Conservation (phyloP, 2,113 vertebrate species). For the Cephalopterus ornatus region DNA sequence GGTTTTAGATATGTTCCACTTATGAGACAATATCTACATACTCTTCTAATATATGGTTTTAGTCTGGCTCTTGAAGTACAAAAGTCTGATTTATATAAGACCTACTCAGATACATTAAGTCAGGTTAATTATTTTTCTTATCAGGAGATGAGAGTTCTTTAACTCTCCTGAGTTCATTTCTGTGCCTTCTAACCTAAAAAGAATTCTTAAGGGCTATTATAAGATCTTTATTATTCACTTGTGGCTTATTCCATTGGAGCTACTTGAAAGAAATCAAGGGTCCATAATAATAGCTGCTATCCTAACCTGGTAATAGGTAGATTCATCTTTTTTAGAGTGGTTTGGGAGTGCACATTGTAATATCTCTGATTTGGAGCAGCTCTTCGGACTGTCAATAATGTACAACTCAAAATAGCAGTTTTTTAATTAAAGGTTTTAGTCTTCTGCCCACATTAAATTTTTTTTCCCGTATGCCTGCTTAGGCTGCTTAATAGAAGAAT, state of each 20-base stretch:
- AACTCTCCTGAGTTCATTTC: constrained; percentile 78
- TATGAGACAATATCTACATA: constrained; percentile 68
- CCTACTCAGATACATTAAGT: constrained; percentile 76
- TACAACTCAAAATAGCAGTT: constrained; percentile 66
- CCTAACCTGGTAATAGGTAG: constrained; percentile 76
- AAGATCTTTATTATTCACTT: constrained; percentile 84
- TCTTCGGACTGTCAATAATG: constrained; percentile 72
- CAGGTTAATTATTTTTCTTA: constrained; percentile 83
- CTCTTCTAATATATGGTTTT: constrained; percentile 67
- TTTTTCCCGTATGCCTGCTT: neutral
- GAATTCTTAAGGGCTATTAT: constrained; percentile 81
- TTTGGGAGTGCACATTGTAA: constrained; percentile 65
- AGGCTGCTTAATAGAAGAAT: constrained; percentile 6
- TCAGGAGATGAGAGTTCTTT: constrained; percentile 75
- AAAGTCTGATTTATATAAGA: constrained; percentile 75
- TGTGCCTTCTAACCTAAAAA: constrained; percentile 73
- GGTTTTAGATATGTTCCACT: constrained; percentile 62
- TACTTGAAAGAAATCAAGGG: constrained; percentile 76
- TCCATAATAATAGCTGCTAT: constrained; percentile 75
- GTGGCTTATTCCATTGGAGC: constrained; percentile 75
- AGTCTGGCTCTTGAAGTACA: constrained; percentile 73
- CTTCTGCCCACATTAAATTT: neutral
- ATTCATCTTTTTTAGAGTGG: constrained; percentile 74
- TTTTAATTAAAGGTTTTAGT: constrained; percentile 63
- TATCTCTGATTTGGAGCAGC: constrained; percentile 71